A percentile compares a stretch with the other conserved stretches of the same genome.
These are phyloP conservation scores for Drosophila demipolita DNA, from an alignment of 2,888 invertebrate species.

Conservation along the genomic window DNA sequence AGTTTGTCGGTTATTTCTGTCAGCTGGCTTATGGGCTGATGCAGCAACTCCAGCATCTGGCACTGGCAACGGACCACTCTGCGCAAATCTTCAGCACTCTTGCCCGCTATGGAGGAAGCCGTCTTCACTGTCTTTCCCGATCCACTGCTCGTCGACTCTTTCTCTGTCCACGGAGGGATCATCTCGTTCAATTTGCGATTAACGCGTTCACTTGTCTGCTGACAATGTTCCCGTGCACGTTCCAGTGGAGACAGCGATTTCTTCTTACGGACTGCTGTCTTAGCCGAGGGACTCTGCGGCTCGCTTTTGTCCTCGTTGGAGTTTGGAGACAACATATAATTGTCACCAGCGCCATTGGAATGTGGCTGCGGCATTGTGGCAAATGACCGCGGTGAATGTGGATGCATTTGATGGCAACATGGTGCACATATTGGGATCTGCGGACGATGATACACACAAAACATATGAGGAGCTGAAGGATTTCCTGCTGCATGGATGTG, in stretches of 20 bases:
- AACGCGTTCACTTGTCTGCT: neutral
- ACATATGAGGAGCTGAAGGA: neutral
- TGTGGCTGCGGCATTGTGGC: neutral
- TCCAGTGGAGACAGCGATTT: neutral
- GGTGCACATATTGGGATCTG: no score
- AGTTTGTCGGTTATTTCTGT: neutral
- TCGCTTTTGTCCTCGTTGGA: neutral
- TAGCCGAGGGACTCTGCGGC: neutral
- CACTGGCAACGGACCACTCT: neutral
- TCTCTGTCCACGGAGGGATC: neutral
- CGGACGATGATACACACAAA: neutral
- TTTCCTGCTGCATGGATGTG: neutral
- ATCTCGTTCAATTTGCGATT: neutral
- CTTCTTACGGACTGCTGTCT: neutral
- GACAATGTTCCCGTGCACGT: neutral
- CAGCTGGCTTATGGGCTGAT: neutral
- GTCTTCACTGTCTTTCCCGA: neutral
- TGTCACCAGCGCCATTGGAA: neutral
- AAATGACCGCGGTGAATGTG: neutral
- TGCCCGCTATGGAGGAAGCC: neutral
- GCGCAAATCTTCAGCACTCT: constrained; percentile 4
- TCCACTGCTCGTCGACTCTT: neutral
- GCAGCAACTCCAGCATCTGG: neutral
- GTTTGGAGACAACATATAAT: neutral
- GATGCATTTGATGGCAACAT: no score